A percentile compares a stretch with the other conserved stretches of the same genome.
phyloP scores from a whole-genome alignment of 2,797 vertebrate species.

The Melanogrammus aeglefinus region DNA sequence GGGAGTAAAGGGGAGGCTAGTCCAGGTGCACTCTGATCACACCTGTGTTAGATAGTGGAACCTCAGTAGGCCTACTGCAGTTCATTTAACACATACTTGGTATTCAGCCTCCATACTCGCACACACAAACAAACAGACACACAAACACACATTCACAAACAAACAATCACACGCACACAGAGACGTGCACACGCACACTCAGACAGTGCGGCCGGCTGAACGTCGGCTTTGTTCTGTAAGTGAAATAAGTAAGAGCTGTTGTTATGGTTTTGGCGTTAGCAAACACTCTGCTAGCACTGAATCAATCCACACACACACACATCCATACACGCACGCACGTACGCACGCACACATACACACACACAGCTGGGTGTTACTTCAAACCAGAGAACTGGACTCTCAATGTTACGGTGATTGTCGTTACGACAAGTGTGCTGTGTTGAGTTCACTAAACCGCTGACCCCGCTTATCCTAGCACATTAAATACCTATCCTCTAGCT shows the following conservation, averaged over 20 bases:
- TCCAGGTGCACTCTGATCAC: too few relatives aligned
- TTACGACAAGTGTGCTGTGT: too few relatives aligned
- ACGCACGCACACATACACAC: too few relatives aligned
- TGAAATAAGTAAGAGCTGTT: not conserved
- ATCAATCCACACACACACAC: too few relatives aligned
- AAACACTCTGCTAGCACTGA: not conserved
- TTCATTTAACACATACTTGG: not conserved
- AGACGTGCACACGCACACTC: not conserved
- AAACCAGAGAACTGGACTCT: too few relatives aligned
- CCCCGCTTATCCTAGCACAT: not conserved
- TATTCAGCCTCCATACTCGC: not conserved
- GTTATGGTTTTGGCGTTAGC: not conserved
- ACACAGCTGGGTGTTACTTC: too few relatives aligned
- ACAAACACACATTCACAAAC: too few relatives aligned
- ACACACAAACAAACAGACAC: too few relatives aligned
- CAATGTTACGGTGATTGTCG: too few relatives aligned
- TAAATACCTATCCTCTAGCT: not conserved
- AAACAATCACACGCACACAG: too few relatives aligned
- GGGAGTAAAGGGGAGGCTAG: too few relatives aligned
- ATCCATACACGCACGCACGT: too few relatives aligned
- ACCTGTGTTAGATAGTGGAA: not conserved
- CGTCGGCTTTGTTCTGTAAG: not conserved
- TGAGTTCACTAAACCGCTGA: not conserved
- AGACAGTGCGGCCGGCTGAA: not conserved
- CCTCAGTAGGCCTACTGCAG: not conserved